Evolutionary conservation across 2,797 vertebrate species (phyloP).

Genomic region (Lerista edwardsae): DNA sequence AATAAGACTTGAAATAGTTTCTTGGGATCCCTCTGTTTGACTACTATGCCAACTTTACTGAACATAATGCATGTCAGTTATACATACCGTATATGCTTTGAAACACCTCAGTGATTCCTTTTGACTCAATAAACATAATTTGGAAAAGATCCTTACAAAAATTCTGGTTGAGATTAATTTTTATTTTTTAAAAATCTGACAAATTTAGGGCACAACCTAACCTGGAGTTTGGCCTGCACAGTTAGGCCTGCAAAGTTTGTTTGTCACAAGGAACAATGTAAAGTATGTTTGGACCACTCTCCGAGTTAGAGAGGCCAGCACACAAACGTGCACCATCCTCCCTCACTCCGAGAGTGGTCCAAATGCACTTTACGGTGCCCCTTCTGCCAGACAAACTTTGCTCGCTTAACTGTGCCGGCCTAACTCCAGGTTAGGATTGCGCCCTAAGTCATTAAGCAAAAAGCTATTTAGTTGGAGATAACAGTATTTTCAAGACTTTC

Average conservation of each 20-base stretch:
- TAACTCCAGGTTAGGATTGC: no score
- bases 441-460: constrained; percentile 37
- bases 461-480: constrained; percentile 33
- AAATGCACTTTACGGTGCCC: no score
- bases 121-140: constrained; percentile 44
- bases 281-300: no score
- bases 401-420: no score
- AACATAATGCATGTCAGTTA: constrained; percentile 41
- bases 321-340: no score
- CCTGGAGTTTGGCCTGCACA: no score
- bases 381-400: no score
- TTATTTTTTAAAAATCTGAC: constrained; percentile 1
- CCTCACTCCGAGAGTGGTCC: no score
- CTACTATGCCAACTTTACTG: constrained; percentile 46
- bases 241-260: no score
- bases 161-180: constrained; percentile 34
- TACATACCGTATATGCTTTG: constrained; percentile 31
- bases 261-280: no score
- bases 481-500: constrained; percentile 40
- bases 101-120: constrained; percentile 39
- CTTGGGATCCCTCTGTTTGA: constrained; percentile 45
- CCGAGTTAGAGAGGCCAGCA: no score
- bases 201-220: no score
- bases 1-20: constrained; percentile 53
- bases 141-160: constrained; percentile 45